Base-by-base conservation (phyloP, 2,888 invertebrate species). In the Dioctria rufipes region DNA sequence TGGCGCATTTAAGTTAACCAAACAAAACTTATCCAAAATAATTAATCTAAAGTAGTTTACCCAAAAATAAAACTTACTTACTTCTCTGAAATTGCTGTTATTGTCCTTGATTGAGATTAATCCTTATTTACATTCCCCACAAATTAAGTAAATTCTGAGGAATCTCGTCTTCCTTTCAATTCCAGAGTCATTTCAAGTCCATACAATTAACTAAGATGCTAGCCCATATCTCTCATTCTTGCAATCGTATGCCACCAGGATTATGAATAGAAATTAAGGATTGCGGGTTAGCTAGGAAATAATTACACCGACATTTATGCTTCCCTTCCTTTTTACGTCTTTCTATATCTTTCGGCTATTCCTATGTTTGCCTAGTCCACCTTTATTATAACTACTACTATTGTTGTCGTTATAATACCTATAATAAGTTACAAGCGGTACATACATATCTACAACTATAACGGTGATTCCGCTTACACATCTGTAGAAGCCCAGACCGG, bases 211-310 rank as follows among this genome's bases (percentile, higher is more conserved):
- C 73, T 73, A 58, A 73, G n/a, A n/a, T n/a, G 42, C 73, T 58
- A 54, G 73, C 58, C n/a, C 73, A 73, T 58, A 40, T 58, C 73
- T 73, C 73, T 58, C 73, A 73, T n/a, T 73, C 73, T 73, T 54
- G 73, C 73, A 73, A 58, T 54, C 54, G 73, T 73, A 54, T 73
- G 60, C 73, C 58, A n/a, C 42, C 73, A 39, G 73, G 73, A 73
- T 73, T 73, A 73, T 73, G 73, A 73, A 73, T 73, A 73, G 73
- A 54, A 73, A 73, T 73, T 73, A 73, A 58, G 73, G 73, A 73
- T 73, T 73, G 73, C 42, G 42, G 60, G 73, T 58, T 73, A 73
- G 58, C 58, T 58, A 54, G 58, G 73, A 73, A 73, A 73, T 73
- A 73, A 73, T 73, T 73, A 73, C 73, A 73, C 73, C 73, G n/a